These are phyloP conservation scores for Halichoerus grypus DNA, from an alignment of 2,113 vertebrate species.

Conservation along the genomic window DNA sequence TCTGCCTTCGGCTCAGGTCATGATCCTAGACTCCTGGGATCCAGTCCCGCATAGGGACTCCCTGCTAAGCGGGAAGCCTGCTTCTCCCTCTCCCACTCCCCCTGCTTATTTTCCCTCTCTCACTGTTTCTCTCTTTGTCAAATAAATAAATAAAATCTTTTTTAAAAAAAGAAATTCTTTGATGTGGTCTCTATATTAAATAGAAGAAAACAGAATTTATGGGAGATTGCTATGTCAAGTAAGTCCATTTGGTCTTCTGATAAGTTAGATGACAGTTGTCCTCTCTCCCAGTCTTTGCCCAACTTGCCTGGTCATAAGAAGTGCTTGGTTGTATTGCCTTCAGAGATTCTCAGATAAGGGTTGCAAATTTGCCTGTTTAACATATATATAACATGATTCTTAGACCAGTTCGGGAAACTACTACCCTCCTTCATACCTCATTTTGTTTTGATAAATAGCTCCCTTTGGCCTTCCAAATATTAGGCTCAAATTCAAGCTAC, in stretches of 20 bases:
- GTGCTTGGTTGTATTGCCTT: neutral
- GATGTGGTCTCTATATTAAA: neutral
- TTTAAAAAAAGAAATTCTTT: neutral
- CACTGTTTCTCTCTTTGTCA: too few relatives aligned
- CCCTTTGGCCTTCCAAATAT: conserved; percentile 8
- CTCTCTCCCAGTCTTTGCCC: neutral
- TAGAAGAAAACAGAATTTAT: conserved; percentile 27
- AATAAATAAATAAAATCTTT: too few relatives aligned
- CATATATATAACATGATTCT: neutral
- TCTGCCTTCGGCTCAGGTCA: too few relatives aligned
- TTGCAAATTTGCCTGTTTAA: conserved; percentile 54
- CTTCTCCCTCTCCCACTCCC: too few relatives aligned
- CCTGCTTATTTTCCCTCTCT: too few relatives aligned
- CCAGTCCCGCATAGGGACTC: too few relatives aligned
- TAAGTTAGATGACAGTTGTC: neutral
- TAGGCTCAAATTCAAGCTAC: conserved; percentile 38
- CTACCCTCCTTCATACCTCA: neutral
- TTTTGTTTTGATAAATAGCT: conserved; percentile 40
- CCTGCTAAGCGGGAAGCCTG: too few relatives aligned
- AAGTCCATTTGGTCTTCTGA: neutral
- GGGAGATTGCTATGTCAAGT: neutral
- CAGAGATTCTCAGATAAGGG: neutral
- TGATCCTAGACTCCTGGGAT: too few relatives aligned
- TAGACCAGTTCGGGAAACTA: neutral
- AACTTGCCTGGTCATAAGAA: neutral